These are phyloP conservation scores for Latrodectus hesperus DNA, from an alignment of 2,888 invertebrate genomes.

Conservation along the genomic window DNA sequence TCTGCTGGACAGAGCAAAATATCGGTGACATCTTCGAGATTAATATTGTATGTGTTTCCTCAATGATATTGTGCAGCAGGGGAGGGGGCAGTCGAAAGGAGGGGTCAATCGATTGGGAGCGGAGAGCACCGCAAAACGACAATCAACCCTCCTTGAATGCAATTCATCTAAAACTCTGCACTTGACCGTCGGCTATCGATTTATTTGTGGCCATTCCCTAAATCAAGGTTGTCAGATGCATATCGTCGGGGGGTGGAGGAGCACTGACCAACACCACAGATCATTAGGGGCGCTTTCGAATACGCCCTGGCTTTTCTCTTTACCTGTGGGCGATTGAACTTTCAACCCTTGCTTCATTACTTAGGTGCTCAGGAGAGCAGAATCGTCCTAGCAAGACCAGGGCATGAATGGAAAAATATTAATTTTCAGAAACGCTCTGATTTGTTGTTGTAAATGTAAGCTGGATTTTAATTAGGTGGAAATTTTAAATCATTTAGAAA, in stretches of 20 bases:
- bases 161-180: constrained; percentile 60
- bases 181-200: constrained; percentile 62
- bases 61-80: constrained; percentile 24
- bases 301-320: not conserved
- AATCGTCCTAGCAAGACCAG: not conserved
- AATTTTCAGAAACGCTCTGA: not conserved
- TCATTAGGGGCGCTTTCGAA: constrained; percentile 47
- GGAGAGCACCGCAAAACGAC: constrained; percentile 40
- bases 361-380: constrained; percentile 1
- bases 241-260: not conserved
- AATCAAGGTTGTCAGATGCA: constrained; percentile 58
- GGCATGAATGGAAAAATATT: constrained; percentile 29
- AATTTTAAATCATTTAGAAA: no score
- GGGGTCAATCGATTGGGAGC: constrained; percentile 1
- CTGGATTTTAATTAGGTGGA: no score
- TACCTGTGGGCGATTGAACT: constrained; percentile 23
- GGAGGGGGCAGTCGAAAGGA: constrained; percentile 4
- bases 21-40: constrained; percentile 62
- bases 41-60: constrained; percentile 61
- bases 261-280: constrained; percentile 2
- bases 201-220: constrained; percentile 62
- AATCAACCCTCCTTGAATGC: constrained; percentile 55
- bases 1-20: constrained; percentile 40
- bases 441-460: no score
- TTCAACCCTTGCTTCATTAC: constrained; percentile 20